These are phyloP conservation scores for Mythimna vitellina DNA, from an alignment of 2,888 invertebrate genomes.

Conservation along the genomic window DNA sequence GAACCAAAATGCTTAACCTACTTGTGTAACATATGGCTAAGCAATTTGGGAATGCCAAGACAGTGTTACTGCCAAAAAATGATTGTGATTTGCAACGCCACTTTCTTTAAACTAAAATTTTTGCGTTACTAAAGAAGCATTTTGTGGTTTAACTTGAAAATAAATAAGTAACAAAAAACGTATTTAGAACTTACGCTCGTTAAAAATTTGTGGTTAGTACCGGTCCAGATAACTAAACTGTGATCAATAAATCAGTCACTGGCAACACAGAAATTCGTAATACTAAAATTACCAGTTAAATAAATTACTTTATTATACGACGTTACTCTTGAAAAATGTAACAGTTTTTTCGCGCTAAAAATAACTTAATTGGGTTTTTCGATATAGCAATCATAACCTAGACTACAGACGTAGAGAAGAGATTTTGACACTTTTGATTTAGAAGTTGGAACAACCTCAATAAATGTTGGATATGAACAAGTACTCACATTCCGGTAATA, in stretches of 20 bases:
- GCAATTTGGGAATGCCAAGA: constrained; percentile 33
- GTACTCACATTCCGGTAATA: not conserved
- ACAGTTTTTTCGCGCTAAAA: not conserved
- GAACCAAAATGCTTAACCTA: constrained; percentile 22
- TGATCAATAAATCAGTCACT: not conserved
- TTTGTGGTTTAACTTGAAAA: constrained; percentile 3
- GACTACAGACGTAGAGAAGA: too few relatives aligned
- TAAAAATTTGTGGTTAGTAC: too few relatives aligned
- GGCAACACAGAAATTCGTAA: not conserved
- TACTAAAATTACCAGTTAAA: not conserved
- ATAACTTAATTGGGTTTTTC: not conserved
- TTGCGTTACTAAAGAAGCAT: constrained; percentile 14
- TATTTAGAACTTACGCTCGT: too few relatives aligned
- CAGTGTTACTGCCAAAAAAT: constrained; percentile 24
- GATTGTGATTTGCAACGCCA: constrained; percentile 26
- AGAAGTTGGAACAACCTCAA: not conserved
- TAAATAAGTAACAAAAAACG: not conserved
- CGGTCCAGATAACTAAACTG: not conserved
- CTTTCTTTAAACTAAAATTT: constrained; percentile 2
- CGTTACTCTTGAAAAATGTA: not conserved
- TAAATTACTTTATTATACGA: not conserved
- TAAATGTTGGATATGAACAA: too few relatives aligned
- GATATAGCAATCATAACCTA: not conserved
- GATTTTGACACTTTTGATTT: not conserved
- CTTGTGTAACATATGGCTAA: constrained; percentile 35